Evolutionary conservation across 2,113 vertebrate species (phyloP).

Genomic region (Phrynocephalus versicolor): DNA sequence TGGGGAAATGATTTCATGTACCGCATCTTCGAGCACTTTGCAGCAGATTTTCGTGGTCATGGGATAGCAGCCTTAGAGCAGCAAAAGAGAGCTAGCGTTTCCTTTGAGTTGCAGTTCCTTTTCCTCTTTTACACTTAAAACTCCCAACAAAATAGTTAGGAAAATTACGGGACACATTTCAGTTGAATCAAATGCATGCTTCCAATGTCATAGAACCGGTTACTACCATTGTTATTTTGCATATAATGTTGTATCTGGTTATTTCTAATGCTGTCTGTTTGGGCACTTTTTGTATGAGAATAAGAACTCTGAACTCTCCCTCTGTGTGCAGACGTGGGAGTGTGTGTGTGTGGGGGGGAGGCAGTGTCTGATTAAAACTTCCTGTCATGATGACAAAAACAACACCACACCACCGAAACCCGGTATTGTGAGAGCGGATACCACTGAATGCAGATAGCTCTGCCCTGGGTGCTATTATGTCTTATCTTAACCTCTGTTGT

Average conservation of each 20-base stretch:
- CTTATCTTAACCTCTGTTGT: not conserved
- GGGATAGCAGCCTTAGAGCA: too few species aligned
- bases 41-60: too few species aligned
- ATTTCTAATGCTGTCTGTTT: not conserved
- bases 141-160: not conserved
- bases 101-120: too few species aligned
- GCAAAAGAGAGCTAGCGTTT: too few species aligned
- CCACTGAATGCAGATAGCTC: conserved; percentile 31
- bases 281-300: not conserved
- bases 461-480: conserved; percentile 28
- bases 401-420: not conserved
- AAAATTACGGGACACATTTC: not conserved
- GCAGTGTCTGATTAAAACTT: not conserved
- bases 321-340: not conserved
- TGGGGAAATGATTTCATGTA: too few species aligned
- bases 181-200: not conserved
- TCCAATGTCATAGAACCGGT: not conserved
- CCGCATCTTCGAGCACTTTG: too few species aligned
- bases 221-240: not conserved
- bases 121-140: too few species aligned
- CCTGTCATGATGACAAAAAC: not conserved
- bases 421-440: not conserved
- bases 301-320: not conserved
- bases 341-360: not conserved
- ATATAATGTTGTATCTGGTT: not conserved